Evolutionary conservation across 2,888 invertebrate species (phyloP).

Genomic region (Podotricha telesiphe): DNA sequence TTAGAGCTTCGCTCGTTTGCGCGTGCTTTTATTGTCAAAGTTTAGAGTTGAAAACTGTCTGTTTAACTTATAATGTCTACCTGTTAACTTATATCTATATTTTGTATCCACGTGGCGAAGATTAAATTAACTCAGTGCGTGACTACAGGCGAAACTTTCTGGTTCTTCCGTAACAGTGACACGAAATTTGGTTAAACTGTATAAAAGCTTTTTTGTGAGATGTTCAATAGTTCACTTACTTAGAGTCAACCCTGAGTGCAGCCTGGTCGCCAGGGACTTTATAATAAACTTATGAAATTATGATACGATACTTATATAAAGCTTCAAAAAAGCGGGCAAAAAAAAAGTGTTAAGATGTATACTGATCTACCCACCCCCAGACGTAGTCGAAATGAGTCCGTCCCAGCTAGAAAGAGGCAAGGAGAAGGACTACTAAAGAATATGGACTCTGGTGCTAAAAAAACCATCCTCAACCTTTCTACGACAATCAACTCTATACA

Average conservation of each 20-base stretch:
- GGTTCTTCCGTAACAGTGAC: neutral
- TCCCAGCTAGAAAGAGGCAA: too few relatives aligned
- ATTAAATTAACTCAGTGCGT: conserved; percentile 17
- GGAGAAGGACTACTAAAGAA: too few relatives aligned
- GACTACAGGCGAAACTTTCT: neutral
- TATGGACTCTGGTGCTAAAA: too few relatives aligned
- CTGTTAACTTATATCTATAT: conserved; percentile 22
- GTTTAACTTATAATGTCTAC: conserved; percentile 27
- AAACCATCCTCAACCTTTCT: too few relatives aligned
- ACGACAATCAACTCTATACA: too few relatives aligned
- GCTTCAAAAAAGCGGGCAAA: too few relatives aligned
- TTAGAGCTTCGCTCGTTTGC: conserved; percentile 44
- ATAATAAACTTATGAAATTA: neutral
- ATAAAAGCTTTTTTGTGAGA: neutral
- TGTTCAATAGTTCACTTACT: neutral
- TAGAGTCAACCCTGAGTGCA: neutral
- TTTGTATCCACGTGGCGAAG: conserved; percentile 9
- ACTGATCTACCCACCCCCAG: too few relatives aligned
- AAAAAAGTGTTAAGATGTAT: too few relatives aligned
- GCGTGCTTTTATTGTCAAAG: conserved; percentile 45
- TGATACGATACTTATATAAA: too few relatives aligned
- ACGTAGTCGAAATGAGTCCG: too few relatives aligned
- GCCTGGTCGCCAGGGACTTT: neutral
- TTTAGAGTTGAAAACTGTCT: conserved; percentile 38
- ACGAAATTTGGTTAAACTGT: neutral